Percentiles rank a stretch among this genome's conserved stretches.
These are phyloP conservation scores for Typhlichthys subterraneus DNA, from an alignment of 2,797 vertebrate species.

Conservation along the genomic window DNA sequence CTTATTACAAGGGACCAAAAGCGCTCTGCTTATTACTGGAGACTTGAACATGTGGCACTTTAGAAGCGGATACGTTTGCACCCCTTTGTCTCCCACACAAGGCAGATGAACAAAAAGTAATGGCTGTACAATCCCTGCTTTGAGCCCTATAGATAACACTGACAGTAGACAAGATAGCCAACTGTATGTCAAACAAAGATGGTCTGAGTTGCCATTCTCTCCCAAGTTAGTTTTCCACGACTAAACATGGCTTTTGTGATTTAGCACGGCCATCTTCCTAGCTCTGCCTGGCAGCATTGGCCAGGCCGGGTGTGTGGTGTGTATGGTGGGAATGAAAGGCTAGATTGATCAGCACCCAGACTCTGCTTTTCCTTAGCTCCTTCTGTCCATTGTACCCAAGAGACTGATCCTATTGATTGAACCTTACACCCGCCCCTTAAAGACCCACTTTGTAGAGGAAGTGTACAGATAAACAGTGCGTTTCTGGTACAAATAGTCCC, in stretches of 20 bases:
- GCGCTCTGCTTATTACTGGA: constrained; percentile 58
- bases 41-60: constrained; percentile 56
- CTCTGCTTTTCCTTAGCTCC: constrained; percentile 71
- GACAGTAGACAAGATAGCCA: constrained; percentile 71
- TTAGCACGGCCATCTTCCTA: constrained; percentile 54
- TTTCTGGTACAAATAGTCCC: constrained; percentile 46
- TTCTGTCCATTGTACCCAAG: constrained; percentile 79
- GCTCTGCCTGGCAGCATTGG: constrained; percentile 62
- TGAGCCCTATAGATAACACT: constrained; percentile 69
- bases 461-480: constrained; percentile 43
- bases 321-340: constrained; percentile 78
- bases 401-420: constrained; percentile 81
- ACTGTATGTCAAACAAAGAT: constrained; percentile 68
- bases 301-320: constrained; percentile 37
- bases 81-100: constrained; percentile 46
- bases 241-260: constrained; percentile 64
- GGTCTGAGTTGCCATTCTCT: constrained; percentile 69
- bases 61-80: constrained; percentile 57
- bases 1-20: constrained; percentile 58
- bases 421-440: constrained; percentile 55
- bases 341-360: constrained; percentile 77
- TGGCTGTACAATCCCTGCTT: constrained; percentile 61
- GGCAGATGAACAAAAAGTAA: constrained; percentile 58
- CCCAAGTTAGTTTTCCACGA: constrained; percentile 58
- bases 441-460: constrained; percentile 50